These are phyloP conservation scores for Hippolais icterina DNA, from an alignment of 2,113 vertebrate species.

Conservation along the genomic window DNA sequence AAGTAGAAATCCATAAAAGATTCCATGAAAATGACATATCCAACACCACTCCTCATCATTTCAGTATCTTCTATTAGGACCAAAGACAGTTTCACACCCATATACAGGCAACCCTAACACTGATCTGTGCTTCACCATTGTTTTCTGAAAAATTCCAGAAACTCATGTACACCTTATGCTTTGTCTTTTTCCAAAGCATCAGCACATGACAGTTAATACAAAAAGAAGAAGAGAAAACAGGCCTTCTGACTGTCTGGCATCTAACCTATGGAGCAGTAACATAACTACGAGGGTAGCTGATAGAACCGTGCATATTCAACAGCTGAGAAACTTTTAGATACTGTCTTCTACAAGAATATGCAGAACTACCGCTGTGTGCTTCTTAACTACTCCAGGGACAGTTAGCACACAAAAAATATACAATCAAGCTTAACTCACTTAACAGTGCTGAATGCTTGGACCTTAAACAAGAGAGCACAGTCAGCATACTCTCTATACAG, in stretches of 20 bases:
- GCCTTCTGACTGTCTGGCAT: not conserved
- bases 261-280: not conserved
- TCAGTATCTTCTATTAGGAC: not conserved
- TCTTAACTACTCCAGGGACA: not conserved
- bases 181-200: not conserved
- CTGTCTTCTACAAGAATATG: not conserved
- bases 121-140: not conserved
- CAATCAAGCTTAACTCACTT: not conserved
- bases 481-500: not conserved
- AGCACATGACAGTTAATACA: not conserved
- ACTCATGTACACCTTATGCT: not conserved
- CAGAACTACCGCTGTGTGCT: not conserved
- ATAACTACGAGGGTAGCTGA: not conserved
- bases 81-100: not conserved
- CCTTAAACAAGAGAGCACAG: not conserved
- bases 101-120: not conserved
- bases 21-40: not conserved
- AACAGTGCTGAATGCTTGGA: not conserved
- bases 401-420: not conserved
- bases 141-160: not conserved
- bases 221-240: not conserved
- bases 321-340: not conserved
- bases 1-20: not conserved
- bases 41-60: not conserved
- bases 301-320: fast-evolving